Base-by-base conservation (phyloP, 1,140 invertebrate genomes). In the Anastrepha ludens region DNA sequence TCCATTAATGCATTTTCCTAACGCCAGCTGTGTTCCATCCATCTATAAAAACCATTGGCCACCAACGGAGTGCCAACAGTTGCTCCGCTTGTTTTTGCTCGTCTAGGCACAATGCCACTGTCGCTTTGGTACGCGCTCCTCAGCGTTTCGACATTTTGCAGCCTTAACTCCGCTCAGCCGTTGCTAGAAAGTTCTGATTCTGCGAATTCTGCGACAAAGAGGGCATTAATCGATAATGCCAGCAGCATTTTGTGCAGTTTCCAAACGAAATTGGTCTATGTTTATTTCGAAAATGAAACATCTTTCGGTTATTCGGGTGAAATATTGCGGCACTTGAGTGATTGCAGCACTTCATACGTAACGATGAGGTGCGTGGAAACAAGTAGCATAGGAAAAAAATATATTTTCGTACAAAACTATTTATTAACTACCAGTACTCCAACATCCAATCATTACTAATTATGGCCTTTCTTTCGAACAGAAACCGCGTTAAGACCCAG, bases 291-390 rank as follows among this genome's bases (percentile, higher is more conserved):
- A 60, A 92, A 91, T 85, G 85, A 90, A 50, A 87, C 89, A 0
- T 91, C 90, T 0, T 89, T 90, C 11, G 87, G 91, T 81, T 89
- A 92, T 85, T 89, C 91, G 7, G 90, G 91, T 4, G 88, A 90
- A 64, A 91, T 92, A 87, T 86, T 92, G 8, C 88, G 86, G 4
- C 87, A 89, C 70, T 89, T 92, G 5, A 91, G 90, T 86, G 89
- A 91, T 62, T 92, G 91, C 58, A 88, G 91, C 55, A 91, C 91
- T 87, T 92, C 91, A n/a, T 91, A 92, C 70, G 89, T 92, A 86
- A 90, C 90, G 0, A 78, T 92, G 11, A 90, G 87, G 87, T 87
- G 20, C 3, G 7, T 41, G 50, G 3, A 62, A 29, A 13, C 13
- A 62, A 62, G 15, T 62, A 8, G 3, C 50, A 55, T 8, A 55